Percentiles rank a stretch among this genome's conserved stretches.
phyloP scores from a whole-genome alignment of 2,113 vertebrate species.

The Ailurus styani region DNA sequence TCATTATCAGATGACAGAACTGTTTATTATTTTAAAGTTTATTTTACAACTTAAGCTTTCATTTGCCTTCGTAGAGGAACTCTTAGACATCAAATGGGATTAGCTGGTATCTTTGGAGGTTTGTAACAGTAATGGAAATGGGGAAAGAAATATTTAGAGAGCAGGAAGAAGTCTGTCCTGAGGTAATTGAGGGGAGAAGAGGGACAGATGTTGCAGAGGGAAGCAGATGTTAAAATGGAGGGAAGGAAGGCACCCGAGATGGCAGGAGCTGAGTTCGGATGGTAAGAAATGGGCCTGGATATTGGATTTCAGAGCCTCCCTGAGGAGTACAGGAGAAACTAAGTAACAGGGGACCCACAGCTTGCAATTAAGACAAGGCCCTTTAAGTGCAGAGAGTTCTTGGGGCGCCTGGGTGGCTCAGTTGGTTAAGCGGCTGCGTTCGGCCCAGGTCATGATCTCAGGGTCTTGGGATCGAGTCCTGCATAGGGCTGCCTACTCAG shows the following conservation, averaged over 20 bases:
- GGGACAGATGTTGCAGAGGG: neutral
- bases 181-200: neutral
- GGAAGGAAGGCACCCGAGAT: neutral
- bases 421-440: too few relatives aligned
- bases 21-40: conserved; percentile 19
- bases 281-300: neutral
- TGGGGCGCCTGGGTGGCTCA: too few relatives aligned
- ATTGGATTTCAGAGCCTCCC: neutral
- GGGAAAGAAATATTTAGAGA: neutral
- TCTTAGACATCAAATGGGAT: neutral
- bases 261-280: neutral
- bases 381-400: neutral
- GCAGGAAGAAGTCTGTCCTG: neutral
- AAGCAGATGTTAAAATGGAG: neutral
- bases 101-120: neutral
- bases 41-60: conserved; percentile 13
- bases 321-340: neutral
- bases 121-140: neutral
- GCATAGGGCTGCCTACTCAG: too few relatives aligned
- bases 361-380: neutral
- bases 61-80: neutral
- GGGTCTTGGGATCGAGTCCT: too few relatives aligned
- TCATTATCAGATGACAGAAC: neutral
- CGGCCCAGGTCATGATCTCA: too few relatives aligned
- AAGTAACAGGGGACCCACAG: neutral